Base-by-base conservation (phyloP, 2,797 vertebrate genomes). In the Chelmon rostratus region DNA sequence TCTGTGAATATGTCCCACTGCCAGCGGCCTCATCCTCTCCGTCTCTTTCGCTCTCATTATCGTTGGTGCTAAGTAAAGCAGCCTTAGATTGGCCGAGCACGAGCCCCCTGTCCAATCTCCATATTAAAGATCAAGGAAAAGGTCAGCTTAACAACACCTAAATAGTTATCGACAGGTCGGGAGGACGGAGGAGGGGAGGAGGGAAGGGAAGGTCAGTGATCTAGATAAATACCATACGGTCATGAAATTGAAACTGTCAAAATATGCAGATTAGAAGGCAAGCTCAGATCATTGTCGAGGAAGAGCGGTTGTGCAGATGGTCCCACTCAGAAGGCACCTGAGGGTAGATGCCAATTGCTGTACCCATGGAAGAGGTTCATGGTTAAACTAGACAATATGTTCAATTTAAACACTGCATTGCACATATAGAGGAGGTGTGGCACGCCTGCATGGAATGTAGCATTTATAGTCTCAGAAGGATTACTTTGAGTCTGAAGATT, bases 51-150 rank as follows among this genome's bases (percentile, higher is more conserved):
- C 73, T 66, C 65, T 86, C 65, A 77, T 90, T 83, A 88, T 57
- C 50, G 73, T 69, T 46, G 42, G 52, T 61, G 73, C 64, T 80
- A 65, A 86, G 72, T 76, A 72, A 83, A 71, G 70, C 53, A 57
- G 67, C 66, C 56, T 70, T 38, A 38, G 65, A 83, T 81, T 8
- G 4, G 53, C 72, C 3, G 23, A 81, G 80, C 80, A 16, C 44
- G 75, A 83, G 75, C 46, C 86, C 31, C 64, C 78, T 61, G 68
- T 66, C 81, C 72, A 86, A 89, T 93, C 78, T 87, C 86, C 89
- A 91, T 88, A 83, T 84, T 87, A 87, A 88, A 84, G 74, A 80
- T 64, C 10, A 42, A 75, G 62, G 81, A 71, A 90, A 92, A 93
- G 91, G 90, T 91, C 89, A 86, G 52, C 63, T 68, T 70, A 88